A percentile compares a stretch with the other conserved stretches of the same genome.
Evolutionary conservation across 2,888 invertebrate genomes (phyloP).

Genomic region (Conchocele bisecta): DNA sequence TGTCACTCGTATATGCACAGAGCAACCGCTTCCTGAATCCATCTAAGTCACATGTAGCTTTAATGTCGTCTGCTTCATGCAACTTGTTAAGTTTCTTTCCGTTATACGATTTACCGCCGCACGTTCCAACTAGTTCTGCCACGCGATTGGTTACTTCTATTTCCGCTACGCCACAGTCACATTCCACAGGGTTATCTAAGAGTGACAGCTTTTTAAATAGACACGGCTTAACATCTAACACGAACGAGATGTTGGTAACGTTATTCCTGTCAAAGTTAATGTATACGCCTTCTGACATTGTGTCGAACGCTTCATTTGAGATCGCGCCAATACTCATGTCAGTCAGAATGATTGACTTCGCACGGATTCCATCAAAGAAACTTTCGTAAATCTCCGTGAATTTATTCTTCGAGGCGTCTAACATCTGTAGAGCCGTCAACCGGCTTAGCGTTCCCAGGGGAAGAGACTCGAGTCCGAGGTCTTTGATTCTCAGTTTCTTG

Average conservation of each 20-base stretch:
- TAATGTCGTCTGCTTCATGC: constrained; percentile 22
- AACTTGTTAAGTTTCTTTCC: constrained; percentile 33
- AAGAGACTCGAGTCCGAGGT: constrained; percentile 35
- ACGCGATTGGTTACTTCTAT: constrained; percentile 41
- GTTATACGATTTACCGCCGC: constrained; percentile 34
- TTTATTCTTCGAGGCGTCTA: constrained; percentile 52
- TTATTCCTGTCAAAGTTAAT: constrained; percentile 53
- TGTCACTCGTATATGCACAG: constrained; percentile 15
- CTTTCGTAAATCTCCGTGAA: constrained; percentile 43
- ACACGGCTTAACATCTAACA: constrained; percentile 40
- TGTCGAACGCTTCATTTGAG: constrained; percentile 41
- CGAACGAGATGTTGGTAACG: constrained; percentile 53
- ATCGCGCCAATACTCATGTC: constrained; percentile 45
- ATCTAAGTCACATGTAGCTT: constrained; percentile 30
- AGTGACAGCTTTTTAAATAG: constrained; percentile 48
- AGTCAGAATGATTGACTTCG: constrained; percentile 32
- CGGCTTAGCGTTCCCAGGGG: constrained; percentile 45
- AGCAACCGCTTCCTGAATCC: constrained; percentile 23
- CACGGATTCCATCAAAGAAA: constrained; percentile 48
- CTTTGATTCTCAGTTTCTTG: constrained; percentile 32
- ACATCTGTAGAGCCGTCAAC: constrained; percentile 19
- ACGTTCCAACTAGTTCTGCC: constrained; percentile 38
- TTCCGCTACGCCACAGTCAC: constrained; percentile 49
- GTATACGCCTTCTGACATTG: constrained; percentile 22
- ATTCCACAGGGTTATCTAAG: constrained; percentile 44